phyloP scores from a whole-genome alignment of 2,888 invertebrate species.

The Anoplius nigerrimus region DNA sequence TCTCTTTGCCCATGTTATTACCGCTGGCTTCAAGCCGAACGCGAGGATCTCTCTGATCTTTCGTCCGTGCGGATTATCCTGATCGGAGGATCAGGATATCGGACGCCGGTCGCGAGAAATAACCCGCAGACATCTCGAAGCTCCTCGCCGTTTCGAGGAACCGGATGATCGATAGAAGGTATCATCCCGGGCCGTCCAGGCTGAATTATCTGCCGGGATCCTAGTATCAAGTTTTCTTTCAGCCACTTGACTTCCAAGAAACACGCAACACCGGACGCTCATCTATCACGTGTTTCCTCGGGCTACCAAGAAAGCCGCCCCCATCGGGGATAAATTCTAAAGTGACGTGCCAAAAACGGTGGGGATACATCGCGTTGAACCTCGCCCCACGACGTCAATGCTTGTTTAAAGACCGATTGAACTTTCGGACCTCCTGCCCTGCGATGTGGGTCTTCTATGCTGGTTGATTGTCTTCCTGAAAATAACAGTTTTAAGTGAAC shows the following conservation, averaged over 20 bases:
- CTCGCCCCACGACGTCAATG: conserved; percentile 12
- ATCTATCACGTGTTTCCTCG: not conserved
- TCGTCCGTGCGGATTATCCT: too few relatives aligned
- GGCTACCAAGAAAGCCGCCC: not conserved
- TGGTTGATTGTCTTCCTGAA: too few relatives aligned
- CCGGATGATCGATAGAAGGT: conserved; percentile 53
- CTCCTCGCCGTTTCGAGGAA: conserved; percentile 46
- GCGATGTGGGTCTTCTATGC: too few relatives aligned
- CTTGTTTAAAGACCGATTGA: not conserved
- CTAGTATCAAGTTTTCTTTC: conserved; percentile 50
- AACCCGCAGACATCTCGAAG: conserved; percentile 26
- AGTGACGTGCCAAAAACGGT: conserved; percentile 22
- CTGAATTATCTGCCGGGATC: conserved; percentile 40
- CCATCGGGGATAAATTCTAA: conserved; percentile 28
- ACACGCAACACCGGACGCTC: conserved; percentile 11
- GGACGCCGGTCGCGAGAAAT: conserved; percentile 36
- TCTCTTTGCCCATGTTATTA: too few relatives aligned
- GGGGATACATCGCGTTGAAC: conserved; percentile 2
- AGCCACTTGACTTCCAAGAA: conserved; percentile 41
- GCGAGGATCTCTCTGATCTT: too few relatives aligned
- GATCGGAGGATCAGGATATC: conserved; percentile 14
- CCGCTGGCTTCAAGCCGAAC: too few relatives aligned
- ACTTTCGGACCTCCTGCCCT: too few relatives aligned
- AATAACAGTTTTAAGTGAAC: too few relatives aligned
- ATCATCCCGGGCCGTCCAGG: conserved; percentile 39